These are phyloP conservation scores for Stenichneumon culpator DNA, from an alignment of 2,888 invertebrate species.

Conservation along the genomic window DNA sequence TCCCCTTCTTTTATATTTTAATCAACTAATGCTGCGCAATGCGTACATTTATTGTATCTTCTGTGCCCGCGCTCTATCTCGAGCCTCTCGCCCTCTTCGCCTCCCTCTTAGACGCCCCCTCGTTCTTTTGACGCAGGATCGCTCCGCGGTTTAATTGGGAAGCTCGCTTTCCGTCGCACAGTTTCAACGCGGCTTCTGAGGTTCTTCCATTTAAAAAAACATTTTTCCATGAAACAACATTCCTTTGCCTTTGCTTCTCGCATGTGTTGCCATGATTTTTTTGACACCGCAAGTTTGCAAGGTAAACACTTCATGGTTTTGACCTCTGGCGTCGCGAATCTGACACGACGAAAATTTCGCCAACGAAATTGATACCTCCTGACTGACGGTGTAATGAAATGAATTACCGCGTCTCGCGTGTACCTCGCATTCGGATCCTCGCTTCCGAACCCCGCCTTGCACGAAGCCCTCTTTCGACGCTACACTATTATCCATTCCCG, in stretches of 20 bases:
- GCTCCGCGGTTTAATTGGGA: constrained; percentile 83
- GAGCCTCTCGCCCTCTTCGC: constrained; percentile 70
- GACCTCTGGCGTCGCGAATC: background rate
- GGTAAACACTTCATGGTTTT: background rate
- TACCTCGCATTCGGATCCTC: constrained; percentile 2
- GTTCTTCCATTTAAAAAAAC: background rate
- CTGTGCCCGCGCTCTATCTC: constrained; percentile 71
- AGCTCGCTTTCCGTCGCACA: constrained; percentile 75
- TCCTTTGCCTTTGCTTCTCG: too few relatives aligned
- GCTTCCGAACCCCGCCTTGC: background rate
- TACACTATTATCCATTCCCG: constrained; percentile 25
- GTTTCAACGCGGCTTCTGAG: constrained; percentile 79
- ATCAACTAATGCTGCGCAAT: constrained; percentile 85
- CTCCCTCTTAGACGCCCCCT: constrained; percentile 50
- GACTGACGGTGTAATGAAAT: too few relatives aligned
- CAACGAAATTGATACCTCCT: too few relatives aligned
- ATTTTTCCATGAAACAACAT: too few relatives aligned
- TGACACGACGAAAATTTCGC: background rate
- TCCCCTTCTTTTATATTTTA: constrained; percentile 84
- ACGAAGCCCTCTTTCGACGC: constrained; percentile 44
- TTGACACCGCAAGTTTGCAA: background rate
- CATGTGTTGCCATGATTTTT: too few relatives aligned
- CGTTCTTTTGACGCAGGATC: constrained; percentile 72
- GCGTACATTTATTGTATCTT: constrained; percentile 84
- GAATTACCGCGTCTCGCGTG: background rate